These are phyloP conservation scores for Acanthosepion esculentum DNA, from an alignment of 2,888 invertebrate species.

Conservation along the genomic window DNA sequence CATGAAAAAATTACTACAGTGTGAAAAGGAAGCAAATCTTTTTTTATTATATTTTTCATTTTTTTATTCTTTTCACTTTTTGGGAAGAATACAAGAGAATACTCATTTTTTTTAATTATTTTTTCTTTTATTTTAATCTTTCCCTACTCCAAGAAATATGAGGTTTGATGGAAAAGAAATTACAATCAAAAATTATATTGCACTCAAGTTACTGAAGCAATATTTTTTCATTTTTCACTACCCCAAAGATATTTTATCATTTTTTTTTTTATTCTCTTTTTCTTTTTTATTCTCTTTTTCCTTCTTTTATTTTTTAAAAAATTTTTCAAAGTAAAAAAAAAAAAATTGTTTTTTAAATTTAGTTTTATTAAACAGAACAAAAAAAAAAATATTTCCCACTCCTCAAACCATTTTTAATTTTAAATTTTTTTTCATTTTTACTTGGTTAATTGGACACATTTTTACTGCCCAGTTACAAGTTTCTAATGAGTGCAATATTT, in stretches of 20 bases:
- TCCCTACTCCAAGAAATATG: neutral
- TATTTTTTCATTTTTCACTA: neutral
- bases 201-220: neutral
- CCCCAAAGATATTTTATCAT: neutral
- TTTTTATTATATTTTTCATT: neutral
- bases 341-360: neutral
- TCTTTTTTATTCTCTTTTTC: no score
- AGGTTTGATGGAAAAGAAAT: neutral
- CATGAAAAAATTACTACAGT: neutral
- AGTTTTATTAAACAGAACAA: constrained; percentile 4
- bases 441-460: neutral
- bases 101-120: neutral
- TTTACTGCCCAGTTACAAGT: neutral
- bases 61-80: neutral
- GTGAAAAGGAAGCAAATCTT: neutral
- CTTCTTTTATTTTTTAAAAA: no score
- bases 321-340: neutral
- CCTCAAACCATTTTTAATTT: neutral
- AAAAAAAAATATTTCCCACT: neutral
- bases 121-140: neutral
- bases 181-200: neutral
- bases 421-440: neutral
- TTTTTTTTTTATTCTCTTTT: neutral
- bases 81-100: neutral
- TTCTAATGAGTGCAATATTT: constrained; percentile 8